Evolutionary conservation across 2,797 vertebrate species (phyloP).

Genomic region (Gouania willdenowi): DNA sequence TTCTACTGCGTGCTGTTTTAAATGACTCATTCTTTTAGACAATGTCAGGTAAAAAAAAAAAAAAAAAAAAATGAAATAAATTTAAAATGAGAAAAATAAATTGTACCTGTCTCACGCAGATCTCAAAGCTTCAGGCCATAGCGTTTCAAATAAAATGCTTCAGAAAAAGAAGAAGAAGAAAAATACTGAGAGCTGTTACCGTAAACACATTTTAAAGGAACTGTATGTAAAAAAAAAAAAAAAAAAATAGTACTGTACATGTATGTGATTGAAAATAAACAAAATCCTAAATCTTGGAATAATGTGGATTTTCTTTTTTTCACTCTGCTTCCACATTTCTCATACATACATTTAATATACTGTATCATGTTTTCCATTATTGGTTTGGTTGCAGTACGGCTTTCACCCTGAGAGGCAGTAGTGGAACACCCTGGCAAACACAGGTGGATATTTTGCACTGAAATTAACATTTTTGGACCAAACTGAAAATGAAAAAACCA

Average conservation of each 20-base stretch:
- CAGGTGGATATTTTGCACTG: too few species aligned
- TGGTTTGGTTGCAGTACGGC: too few species aligned
- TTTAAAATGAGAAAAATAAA: too few species aligned
- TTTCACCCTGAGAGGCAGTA: too few species aligned
- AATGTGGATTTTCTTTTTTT: conserved; percentile 8
- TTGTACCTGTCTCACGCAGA: conserved; percentile 64
- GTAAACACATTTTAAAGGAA: conserved; percentile 82
- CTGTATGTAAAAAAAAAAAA: conserved; percentile 83
- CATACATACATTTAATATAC: too few species aligned
- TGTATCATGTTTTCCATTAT: too few species aligned
- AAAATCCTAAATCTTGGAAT: conserved; percentile 79
- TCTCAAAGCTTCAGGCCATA: conserved; percentile 68
- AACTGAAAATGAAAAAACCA: too few species aligned
- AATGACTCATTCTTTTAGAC: conserved; percentile 68
- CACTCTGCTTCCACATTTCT: background rate
- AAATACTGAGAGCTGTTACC: conserved; percentile 71
- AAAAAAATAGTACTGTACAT: too few species aligned
- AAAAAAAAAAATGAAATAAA: background rate
- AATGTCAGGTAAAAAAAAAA: conserved; percentile 58
- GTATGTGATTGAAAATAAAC: conserved; percentile 86
- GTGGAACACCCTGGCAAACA: too few species aligned
- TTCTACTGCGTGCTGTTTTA: conserved; percentile 71
- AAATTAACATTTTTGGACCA: too few species aligned
- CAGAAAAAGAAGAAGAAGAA: conserved; percentile 55
- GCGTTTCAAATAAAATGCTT: conserved; percentile 67